Percentiles rank a stretch among this genome's conserved stretches.
Evolutionary conservation across 2,113 vertebrate genomes (phyloP).

Genomic region (Saguinus imperator): DNA sequence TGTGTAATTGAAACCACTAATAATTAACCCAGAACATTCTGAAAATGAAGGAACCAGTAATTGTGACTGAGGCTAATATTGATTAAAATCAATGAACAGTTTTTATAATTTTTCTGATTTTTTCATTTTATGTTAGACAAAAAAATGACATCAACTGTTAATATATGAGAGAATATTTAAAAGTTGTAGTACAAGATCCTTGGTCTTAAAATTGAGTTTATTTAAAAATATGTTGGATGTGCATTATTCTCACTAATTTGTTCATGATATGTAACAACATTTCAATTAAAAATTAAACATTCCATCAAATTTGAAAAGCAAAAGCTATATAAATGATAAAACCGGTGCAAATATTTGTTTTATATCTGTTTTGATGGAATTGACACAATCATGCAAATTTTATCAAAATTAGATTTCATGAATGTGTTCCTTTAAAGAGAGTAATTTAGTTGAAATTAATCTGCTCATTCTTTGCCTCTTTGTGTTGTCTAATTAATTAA

Average conservation of each 20-base stretch:
- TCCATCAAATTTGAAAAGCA: not conserved
- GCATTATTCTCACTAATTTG: conserved; percentile 29
- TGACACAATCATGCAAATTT: not conserved
- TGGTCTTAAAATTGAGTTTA: conserved; percentile 8
- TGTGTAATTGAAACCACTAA: not conserved
- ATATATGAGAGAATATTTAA: not conserved
- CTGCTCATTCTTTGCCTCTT: not conserved
- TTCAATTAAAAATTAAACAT: conserved; percentile 64
- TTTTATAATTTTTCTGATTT: not conserved
- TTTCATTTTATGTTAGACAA: not conserved
- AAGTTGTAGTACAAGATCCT: not conserved
- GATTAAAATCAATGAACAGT: not conserved
- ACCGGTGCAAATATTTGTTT: not conserved
- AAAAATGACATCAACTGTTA: not conserved
- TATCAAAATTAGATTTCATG: conserved; percentile 37
- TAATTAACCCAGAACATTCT: not conserved
- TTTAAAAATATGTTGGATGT: conserved; percentile 24
- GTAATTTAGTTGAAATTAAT: conserved; percentile 3
- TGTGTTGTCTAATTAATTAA: not conserved
- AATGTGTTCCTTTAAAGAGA: conserved; percentile 29
- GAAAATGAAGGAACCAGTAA: not conserved
- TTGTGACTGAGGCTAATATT: not conserved
- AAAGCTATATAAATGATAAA: conserved; percentile 20
- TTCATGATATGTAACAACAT: conserved; percentile 22
- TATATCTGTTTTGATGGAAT: conserved; percentile 52